phyloP scores from a whole-genome alignment of 2,888 invertebrate species.

The Deilephila porcellus region DNA sequence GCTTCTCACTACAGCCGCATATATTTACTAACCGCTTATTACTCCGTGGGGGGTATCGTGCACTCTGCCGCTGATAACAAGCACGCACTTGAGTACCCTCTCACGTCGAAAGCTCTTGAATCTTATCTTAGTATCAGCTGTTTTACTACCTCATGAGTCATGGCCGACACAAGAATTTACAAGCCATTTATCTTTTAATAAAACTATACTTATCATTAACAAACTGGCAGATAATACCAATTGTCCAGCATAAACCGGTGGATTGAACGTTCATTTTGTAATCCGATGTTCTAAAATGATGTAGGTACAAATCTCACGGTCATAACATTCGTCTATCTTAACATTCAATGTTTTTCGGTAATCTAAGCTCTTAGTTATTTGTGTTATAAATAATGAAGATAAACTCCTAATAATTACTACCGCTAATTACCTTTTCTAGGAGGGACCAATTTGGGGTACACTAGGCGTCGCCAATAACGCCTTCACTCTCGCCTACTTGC shows the following conservation, averaged over 20 bases:
- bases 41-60: neutral
- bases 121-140: neutral
- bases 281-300: too few relatives aligned
- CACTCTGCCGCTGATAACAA: neutral
- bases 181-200: neutral
- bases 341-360: too few relatives aligned
- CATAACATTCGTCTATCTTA: too few relatives aligned
- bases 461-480: slow-evolving; percentile 89
- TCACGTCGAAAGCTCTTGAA: neutral
- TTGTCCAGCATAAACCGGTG: too few relatives aligned
- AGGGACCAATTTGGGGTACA: slow-evolving; percentile 73
- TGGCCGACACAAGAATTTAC: neutral
- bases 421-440: slow-evolving; percentile 50
- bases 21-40: neutral
- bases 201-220: too few relatives aligned
- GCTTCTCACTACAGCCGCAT: neutral
- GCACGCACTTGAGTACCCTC: neutral
- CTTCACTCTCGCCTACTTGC: slow-evolving; percentile 90
- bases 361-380: too few relatives aligned
- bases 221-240: too few relatives aligned
- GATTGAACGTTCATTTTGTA: too few relatives aligned
- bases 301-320: too few relatives aligned
- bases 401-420: neutral
- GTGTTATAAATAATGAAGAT: too few relatives aligned
- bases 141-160: neutral